Percentiles rank a stretch among this genome's conserved stretches.
These are phyloP conservation scores for Itoplectis maculator DNA, from an alignment of 2,888 invertebrate genomes.

Conservation along the genomic window DNA sequence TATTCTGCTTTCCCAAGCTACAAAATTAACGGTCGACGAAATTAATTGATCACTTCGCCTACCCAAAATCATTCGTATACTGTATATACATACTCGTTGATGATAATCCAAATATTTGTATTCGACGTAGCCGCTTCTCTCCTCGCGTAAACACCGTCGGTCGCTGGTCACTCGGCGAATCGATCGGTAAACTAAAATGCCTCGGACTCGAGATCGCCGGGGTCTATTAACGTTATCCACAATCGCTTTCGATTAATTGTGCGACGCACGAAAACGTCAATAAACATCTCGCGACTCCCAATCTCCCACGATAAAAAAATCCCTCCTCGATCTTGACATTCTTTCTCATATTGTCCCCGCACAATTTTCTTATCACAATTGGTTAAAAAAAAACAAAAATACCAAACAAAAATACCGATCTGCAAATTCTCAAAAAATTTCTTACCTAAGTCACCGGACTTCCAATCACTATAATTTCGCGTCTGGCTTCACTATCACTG, in stretches of 20 bases:
- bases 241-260: not conserved
- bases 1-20: not conserved
- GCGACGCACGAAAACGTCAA: not conserved
- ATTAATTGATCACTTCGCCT: not conserved
- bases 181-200: not conserved
- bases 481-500: not conserved
- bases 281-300: not conserved
- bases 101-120: constrained; percentile 6
- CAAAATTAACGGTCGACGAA: not conserved
- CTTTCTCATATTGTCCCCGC: not conserved
- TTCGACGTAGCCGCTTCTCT: not conserved
- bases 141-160: not conserved
- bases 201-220: not conserved
- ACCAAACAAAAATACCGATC: not conserved
- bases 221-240: not conserved
- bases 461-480: constrained; percentile 13
- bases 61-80: not conserved
- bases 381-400: not conserved
- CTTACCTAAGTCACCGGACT: constrained; percentile 58
- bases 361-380: not conserved
- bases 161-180: not conserved
- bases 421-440: not conserved
- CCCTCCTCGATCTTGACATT: not conserved
- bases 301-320: constrained; percentile 2
- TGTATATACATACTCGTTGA: not conserved